A percentile compares a stretch with the other conserved stretches of the same genome.
These are phyloP conservation scores for Brachypteracias leptosomus DNA, from an alignment of 2,113 vertebrate genomes.

Conservation along the genomic window DNA sequence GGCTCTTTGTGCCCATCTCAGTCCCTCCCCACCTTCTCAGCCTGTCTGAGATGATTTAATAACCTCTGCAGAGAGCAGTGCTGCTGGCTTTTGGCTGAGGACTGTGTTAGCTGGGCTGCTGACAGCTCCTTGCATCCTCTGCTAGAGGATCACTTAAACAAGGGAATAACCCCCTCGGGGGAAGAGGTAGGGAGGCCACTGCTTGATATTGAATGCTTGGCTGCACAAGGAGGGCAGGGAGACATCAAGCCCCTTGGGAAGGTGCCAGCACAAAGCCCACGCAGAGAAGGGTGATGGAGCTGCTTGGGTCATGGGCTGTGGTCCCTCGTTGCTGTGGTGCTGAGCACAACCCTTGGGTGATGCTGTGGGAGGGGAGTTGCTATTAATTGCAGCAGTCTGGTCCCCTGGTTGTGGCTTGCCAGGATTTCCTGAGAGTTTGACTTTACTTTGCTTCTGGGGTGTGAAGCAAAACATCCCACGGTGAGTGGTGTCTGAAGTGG, in stretches of 20 bases:
- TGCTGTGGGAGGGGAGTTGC: background rate
- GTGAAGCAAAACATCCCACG: background rate
- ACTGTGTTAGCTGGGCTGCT: slow-evolving; percentile 10
- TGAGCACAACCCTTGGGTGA: rapidly evolving
- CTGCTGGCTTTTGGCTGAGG: background rate
- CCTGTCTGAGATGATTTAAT: background rate
- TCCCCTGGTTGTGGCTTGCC: background rate
- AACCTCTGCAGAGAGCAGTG: background rate
- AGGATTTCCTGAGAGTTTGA: background rate
- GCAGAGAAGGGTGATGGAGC: background rate
- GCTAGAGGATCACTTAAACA: background rate
- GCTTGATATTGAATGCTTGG: background rate
- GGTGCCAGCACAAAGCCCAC: background rate
- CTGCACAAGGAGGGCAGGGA: slow-evolving; percentile 28
- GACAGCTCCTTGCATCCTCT: slow-evolving; percentile 6
- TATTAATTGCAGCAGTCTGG: background rate
- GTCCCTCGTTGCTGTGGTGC: rapidly evolving
- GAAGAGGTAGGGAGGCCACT: background rate
- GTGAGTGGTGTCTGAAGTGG: background rate
- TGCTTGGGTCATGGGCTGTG: background rate
- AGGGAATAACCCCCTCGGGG: background rate
- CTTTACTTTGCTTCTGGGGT: background rate
- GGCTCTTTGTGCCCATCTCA: background rate
- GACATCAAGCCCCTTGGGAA: slow-evolving; percentile 5
- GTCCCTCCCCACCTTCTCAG: background rate